Conservation (phyloP, 2,888 invertebrate genomes). For the Toxonevra muliebris region DNA sequence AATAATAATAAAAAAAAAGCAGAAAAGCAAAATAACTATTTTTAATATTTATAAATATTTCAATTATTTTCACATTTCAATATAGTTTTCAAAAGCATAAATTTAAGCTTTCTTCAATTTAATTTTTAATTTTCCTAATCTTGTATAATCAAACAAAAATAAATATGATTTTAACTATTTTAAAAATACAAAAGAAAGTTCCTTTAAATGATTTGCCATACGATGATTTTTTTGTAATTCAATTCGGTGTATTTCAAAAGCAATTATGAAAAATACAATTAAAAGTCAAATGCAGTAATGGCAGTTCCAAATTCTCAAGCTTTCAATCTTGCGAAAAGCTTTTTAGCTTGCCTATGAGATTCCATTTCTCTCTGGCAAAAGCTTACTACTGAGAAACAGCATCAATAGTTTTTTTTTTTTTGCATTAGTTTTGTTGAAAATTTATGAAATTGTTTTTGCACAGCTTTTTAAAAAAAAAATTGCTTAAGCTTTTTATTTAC, state of each 20-base stretch:
- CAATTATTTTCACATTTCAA: background rate
- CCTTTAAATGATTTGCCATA: background rate
- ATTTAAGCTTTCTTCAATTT: background rate
- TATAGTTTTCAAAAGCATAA: background rate
- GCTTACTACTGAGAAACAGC: too few species aligned
- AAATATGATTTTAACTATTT: conserved; percentile 6
- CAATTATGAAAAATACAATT: too few species aligned
- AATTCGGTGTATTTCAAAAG: too few species aligned
- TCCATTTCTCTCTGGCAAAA: too few species aligned
- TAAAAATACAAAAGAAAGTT: conserved; percentile 2
- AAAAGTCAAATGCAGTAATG: too few species aligned
- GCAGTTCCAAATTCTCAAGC: too few species aligned
- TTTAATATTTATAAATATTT: background rate
- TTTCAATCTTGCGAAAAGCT: too few species aligned
- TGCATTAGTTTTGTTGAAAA: too few species aligned
- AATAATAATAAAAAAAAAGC: background rate
- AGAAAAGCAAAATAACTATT: background rate
- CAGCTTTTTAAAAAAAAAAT: background rate
- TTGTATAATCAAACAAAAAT: background rate
- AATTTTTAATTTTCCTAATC: background rate
- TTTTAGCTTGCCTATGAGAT: too few species aligned
- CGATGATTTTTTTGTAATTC: too few species aligned
- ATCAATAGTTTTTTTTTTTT: too few species aligned
- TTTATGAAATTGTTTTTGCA: too few species aligned
- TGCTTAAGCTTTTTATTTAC: background rate